phyloP scores from a whole-genome alignment of 1,140 invertebrate genomes.

The Diachasma alloeum region DNA sequence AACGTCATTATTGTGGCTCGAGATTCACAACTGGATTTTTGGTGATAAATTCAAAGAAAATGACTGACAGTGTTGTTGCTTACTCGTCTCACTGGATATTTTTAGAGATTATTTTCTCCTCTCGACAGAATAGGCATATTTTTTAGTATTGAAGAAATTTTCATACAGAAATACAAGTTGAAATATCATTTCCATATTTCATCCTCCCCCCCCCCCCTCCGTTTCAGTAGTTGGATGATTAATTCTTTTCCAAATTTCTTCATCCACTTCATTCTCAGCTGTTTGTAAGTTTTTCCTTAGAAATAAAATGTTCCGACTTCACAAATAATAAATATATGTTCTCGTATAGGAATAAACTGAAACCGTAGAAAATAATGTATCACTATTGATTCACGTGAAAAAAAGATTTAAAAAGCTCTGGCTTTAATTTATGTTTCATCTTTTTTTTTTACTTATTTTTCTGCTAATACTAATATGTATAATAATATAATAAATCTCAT shows the following conservation, averaged over 20 bases:
- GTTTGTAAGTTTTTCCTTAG: neutral
- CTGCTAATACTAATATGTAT: conserved; percentile 48
- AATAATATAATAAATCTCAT: conserved; percentile 65
- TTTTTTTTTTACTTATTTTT: neutral
- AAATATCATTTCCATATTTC: neutral
- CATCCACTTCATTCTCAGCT: neutral
- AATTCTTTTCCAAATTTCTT: neutral
- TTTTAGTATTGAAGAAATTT: neutral
- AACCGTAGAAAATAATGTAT: neutral
- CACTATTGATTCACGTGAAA: neutral
- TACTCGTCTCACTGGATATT: neutral
- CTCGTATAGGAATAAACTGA: conserved; percentile 1
- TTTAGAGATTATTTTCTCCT: neutral
- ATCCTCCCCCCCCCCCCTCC: neutral
- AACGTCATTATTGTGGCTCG: conserved; percentile 4
- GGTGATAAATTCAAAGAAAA: neutral
- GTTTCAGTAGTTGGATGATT: neutral
- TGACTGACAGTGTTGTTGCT: neutral
- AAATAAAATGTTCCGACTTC: neutral
- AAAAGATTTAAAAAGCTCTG: neutral
- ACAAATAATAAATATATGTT: conserved; percentile 1
- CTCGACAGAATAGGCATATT: neutral
- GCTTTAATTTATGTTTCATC: conserved; percentile 6
- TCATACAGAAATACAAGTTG: neutral
- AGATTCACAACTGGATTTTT: neutral